Evolutionary conservation across 1,140 invertebrate species (phyloP).

Genomic region (Drosophila subobscura): DNA sequence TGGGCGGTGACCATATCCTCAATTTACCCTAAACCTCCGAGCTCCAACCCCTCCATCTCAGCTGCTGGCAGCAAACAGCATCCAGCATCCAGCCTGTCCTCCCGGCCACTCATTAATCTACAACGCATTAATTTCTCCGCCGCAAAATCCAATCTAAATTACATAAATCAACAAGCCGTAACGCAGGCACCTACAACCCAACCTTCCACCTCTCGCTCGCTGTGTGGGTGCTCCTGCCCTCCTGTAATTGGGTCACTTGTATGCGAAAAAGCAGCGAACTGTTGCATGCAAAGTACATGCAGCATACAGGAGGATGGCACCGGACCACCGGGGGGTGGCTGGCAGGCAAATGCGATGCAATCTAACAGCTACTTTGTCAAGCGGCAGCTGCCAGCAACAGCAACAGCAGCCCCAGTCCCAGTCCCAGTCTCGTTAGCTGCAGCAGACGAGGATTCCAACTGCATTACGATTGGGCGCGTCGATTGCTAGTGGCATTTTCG

Average conservation of each 20-base stretch:
- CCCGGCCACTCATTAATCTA: constrained; percentile 76
- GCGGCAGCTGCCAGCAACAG: constrained; percentile 62
- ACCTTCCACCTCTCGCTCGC: too few species aligned
- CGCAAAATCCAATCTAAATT: constrained; percentile 81
- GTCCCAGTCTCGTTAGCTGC: neutral
- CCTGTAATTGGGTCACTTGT: constrained; percentile 76
- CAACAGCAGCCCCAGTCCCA: constrained; percentile 10
- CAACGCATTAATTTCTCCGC: constrained; percentile 78
- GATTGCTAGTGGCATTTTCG: constrained; percentile 40
- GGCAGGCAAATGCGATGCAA: constrained; percentile 68
- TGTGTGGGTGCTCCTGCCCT: constrained; percentile 4
- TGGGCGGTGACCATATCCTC: constrained; percentile 38
- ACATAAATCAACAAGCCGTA: constrained; percentile 81
- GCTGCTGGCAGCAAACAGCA: neutral
- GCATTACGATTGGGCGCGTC: constrained; percentile 67
- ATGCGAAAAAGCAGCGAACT: constrained; percentile 80
- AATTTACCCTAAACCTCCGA: neutral
- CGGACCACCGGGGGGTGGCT: constrained; percentile 2
- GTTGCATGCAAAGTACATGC: constrained; percentile 70
- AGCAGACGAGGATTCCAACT: constrained; percentile 43
- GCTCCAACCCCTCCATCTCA: too few species aligned
- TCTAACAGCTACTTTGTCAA: constrained; percentile 80
- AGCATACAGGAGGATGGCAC: constrained; percentile 15
- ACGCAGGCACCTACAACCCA: constrained; percentile 43
- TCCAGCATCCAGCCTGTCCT: constrained; percentile 41